Conservation (phyloP, 1,140 invertebrate species). For the Drosophila kurseongensis region DNA sequence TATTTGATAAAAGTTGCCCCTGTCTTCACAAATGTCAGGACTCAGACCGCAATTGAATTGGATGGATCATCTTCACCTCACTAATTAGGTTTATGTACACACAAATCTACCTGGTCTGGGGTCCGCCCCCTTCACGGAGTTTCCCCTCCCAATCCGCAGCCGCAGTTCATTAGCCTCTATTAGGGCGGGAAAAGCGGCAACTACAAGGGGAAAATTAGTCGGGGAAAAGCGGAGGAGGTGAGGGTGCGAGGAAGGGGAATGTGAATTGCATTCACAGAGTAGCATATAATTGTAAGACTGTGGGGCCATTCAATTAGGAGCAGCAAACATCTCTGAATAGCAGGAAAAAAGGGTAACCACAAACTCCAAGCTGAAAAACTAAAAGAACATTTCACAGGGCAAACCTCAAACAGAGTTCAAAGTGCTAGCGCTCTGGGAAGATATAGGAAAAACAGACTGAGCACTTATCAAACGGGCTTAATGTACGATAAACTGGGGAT, state of each 20-base stretch:
- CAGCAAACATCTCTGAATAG: constrained; percentile 35
- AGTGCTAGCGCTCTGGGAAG: constrained; percentile 42
- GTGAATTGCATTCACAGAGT: constrained; percentile 35
- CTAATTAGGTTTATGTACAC: constrained; percentile 39
- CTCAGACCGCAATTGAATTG: background rate
- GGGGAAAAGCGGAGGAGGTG: constrained; percentile 5
- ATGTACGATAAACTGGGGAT: constrained; percentile 65
- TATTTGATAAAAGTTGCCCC: too few relatives aligned
- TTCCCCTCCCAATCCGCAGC: background rate
- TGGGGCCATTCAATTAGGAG: constrained; percentile 43
- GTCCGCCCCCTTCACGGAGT: background rate
- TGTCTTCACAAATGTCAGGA: too few relatives aligned
- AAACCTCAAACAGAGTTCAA: constrained; percentile 59
- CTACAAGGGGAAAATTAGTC: constrained; percentile 48
- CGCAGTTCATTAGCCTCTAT: constrained; percentile 73
- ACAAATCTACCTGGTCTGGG: constrained; percentile 49
- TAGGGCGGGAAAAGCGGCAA: constrained; percentile 63
- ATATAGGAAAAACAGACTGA: constrained; percentile 31
- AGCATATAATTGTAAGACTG: constrained; percentile 45
- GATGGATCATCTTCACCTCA: constrained; percentile 27
- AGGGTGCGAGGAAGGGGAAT: constrained; percentile 3
- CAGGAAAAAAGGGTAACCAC: constrained; percentile 57
- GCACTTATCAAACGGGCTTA: constrained; percentile 64
- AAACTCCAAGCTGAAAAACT: constrained; percentile 8
- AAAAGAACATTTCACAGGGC: constrained; percentile 41